Base-by-base conservation (phyloP, 2,113 vertebrate genomes). In the Thomomys bottae region DNA sequence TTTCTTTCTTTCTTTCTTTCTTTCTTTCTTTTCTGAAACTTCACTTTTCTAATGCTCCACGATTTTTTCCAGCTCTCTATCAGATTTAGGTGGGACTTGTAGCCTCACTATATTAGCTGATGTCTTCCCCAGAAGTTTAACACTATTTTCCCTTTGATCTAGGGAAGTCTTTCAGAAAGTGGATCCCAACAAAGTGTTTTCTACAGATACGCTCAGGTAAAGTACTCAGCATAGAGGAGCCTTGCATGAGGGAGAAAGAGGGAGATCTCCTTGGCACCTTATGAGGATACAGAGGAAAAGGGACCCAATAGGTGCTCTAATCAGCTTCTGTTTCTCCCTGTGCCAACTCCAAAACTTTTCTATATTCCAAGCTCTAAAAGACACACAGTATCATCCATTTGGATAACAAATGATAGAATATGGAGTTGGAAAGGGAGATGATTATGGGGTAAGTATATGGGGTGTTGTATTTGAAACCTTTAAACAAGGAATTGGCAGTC, bases 161-260 rank as follows among this genome's bases (percentile, higher is more conserved):
- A 98, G 98, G 95, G n/a, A 95, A 96, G 73, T 87, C 90, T 80
- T 82, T 63, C 34, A 82, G 92, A 95, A 95, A 93, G 89, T 54
- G 75, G 18, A 34, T 96, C 79, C 67, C 97, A 92, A 45, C 88
- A 96, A 84, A 89, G 61, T 32, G 8, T 97, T 93, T 98, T 98
- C 96, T 84, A 94, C 71, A 97, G 67, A 95, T 96, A 98, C 0
- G 70, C 96, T 66, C 91, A 98, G 98, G 98, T 98, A 97, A 3
- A 71, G 54, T 91, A 67, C 49, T 40, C 26, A 49, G 30, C 66
- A 3, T 15, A 0, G 4, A 81, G 45, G 6, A 20, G 4, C 30
- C 67, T 30, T 12, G 18, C 28, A 5, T 8, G 28, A 18, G 0
- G 2, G 80, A 49, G 75, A 75, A 71, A 89, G 76, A 94, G 71